These are phyloP conservation scores for Smutsia gigantea DNA, from an alignment of 2,797 vertebrate genomes.

Conservation along the genomic window DNA sequence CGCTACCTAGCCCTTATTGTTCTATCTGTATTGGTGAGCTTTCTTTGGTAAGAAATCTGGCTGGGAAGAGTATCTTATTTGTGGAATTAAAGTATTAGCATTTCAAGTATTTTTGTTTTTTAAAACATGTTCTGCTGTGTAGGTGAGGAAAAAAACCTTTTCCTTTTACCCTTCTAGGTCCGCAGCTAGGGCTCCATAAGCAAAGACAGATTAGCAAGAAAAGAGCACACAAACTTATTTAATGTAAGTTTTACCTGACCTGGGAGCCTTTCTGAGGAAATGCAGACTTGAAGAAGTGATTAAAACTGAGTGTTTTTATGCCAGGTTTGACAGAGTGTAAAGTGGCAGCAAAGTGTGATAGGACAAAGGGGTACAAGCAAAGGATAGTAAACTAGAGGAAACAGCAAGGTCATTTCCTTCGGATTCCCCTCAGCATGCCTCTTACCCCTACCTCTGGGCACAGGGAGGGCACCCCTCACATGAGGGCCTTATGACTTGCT, in stretches of 20 bases:
- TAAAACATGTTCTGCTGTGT: background rate
- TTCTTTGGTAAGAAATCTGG: background rate
- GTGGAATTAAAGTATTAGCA: background rate
- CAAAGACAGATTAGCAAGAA: background rate
- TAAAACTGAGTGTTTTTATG: background rate
- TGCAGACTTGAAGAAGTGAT: background rate
- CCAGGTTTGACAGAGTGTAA: background rate
- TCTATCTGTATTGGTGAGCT: background rate
- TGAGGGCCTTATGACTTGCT: background rate
- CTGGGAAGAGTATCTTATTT: background rate
- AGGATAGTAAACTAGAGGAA: background rate
- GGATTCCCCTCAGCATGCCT: background rate
- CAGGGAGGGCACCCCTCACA: background rate
- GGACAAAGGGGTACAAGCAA: background rate
- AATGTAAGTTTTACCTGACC: background rate
- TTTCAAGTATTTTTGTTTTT: conserved; percentile 9
- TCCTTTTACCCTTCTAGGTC: background rate
- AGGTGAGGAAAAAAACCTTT: background rate
- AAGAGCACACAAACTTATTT: background rate
- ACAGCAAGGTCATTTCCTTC: background rate
- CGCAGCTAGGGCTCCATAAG: background rate
- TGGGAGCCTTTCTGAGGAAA: background rate
- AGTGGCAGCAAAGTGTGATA: background rate
- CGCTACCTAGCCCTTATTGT: background rate
- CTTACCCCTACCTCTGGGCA: background rate